These are phyloP conservation scores for Cephonodes hylas DNA, from an alignment of 2,888 invertebrate genomes.

Conservation along the genomic window DNA sequence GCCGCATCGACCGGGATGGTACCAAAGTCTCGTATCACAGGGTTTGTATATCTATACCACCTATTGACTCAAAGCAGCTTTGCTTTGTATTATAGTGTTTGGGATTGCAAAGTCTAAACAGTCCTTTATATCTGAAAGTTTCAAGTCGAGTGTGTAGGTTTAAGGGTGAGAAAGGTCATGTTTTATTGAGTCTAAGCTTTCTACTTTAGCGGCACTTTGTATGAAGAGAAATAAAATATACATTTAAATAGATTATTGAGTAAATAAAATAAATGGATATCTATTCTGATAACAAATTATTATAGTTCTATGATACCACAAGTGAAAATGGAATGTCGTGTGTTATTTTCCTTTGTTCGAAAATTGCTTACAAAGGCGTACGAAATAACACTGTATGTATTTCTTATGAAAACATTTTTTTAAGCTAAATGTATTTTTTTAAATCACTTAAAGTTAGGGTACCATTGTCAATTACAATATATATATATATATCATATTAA, in stretches of 20 bases:
- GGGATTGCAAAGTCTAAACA: neutral
- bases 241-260: neutral
- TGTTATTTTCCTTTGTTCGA: neutral
- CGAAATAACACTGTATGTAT: too few species aligned
- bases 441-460: too few species aligned
- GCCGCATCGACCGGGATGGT: neutral
- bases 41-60: too few species aligned
- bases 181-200: neutral
- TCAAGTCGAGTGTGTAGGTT: neutral
- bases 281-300: neutral
- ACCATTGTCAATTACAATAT: too few species aligned
- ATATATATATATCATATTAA: too few species aligned
- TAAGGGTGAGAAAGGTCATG: neutral
- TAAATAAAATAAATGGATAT: neutral
- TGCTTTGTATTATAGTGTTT: neutral
- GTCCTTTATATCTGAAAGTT: neutral
- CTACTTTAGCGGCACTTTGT: neutral
- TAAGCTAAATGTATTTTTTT: too few species aligned
- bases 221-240: neutral
- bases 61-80: neutral
- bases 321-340: neutral
- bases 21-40: neutral
- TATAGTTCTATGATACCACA: neutral
- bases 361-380: neutral
- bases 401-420: too few species aligned